Evolutionary conservation across 2,888 invertebrate genomes (phyloP), one percentile per base, ranked within the genome.

Genomic region (Micropterix aruncella): DNA sequence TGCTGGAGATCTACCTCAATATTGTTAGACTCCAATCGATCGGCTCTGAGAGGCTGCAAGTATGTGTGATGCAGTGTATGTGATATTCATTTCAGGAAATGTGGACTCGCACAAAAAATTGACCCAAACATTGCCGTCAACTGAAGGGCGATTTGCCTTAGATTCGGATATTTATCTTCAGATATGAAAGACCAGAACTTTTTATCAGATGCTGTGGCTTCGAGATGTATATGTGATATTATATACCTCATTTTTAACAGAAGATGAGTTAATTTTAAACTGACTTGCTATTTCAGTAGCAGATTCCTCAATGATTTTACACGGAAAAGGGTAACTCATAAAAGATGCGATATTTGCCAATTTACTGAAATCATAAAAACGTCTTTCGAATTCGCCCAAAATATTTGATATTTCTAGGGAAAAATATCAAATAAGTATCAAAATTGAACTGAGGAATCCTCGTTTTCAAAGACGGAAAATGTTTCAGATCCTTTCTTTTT

Each of bases 281-380:
- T n/a, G 27, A 43, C 42, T 49, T 44, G 45, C 41, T 49, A 44
- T 46, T 47, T 45, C 42, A 47, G 44, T 40, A 47, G 47, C 45
- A 43, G 41, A 41, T 48, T 46, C 43, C 44, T 47, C 46, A 49
- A 46, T 27, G 18, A 45, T 43, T 38, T 37, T 27, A 42, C 48
- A 45, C 16, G 41, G 45, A 48, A 48, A 47, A 36, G 41, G 42
- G 41, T 41, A n/a, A n/a, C 44, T 38, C 18, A n/a, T n/a, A n/a
- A n/a, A n/a, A n/a, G n/a, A n/a, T 38, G 42, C 42, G 41, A 46
- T 47, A 43, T 44, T 39, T 40, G 42, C 42, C 41, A 49, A 39
- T 46, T 44, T 44, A 37, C 41, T 44, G 17, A 38, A 48, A 45
- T 48, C 47, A 15, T 18, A 44, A 44, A 47, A n/a, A 46, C 38